Percentiles rank a stretch among this genome's conserved stretches.
phyloP scores from a whole-genome alignment of 2,888 invertebrate genomes.

The Zonitis immaculata region DNA sequence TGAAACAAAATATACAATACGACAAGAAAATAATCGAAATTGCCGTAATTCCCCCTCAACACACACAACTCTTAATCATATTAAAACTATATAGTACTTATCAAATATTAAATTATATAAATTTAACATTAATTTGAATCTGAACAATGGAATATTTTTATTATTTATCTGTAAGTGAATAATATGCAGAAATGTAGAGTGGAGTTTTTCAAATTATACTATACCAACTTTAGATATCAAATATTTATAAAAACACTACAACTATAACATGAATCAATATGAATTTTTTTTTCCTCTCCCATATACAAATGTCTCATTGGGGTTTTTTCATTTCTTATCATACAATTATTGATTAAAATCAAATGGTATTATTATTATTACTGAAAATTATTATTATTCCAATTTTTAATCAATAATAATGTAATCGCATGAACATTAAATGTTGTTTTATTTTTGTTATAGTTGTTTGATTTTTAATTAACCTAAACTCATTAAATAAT shows the following conservation, averaged over 20 bases:
- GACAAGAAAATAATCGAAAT: not conserved
- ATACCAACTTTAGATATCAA: not conserved
- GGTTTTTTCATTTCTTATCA: not conserved
- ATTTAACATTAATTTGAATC: constrained; percentile 1
- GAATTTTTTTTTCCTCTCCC: not conserved
- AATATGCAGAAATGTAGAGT: constrained; percentile 1
- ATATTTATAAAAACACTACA: not conserved
- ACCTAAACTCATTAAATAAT: constrained; percentile 32
- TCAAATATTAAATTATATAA: constrained; percentile 15
- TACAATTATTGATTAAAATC: not conserved
- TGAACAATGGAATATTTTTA: not conserved
- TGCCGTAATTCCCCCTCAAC: not conserved
- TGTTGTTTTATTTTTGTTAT: constrained; percentile 2
- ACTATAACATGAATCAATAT: not conserved
- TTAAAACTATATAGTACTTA: constrained; percentile 1
- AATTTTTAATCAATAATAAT: constrained; percentile 3
- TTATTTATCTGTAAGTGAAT: not conserved
- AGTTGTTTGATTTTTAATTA: constrained; percentile 24
- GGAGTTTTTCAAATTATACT: not conserved
- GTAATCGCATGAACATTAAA: constrained; percentile 16
- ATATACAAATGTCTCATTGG: not conserved
- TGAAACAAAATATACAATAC: not conserved
- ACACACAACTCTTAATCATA: not conserved
- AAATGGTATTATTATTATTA: not conserved
- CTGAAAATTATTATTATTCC: too few species aligned